phyloP scores from a whole-genome alignment of 2,797 vertebrate species.

The Cuculus canorus region DNA sequence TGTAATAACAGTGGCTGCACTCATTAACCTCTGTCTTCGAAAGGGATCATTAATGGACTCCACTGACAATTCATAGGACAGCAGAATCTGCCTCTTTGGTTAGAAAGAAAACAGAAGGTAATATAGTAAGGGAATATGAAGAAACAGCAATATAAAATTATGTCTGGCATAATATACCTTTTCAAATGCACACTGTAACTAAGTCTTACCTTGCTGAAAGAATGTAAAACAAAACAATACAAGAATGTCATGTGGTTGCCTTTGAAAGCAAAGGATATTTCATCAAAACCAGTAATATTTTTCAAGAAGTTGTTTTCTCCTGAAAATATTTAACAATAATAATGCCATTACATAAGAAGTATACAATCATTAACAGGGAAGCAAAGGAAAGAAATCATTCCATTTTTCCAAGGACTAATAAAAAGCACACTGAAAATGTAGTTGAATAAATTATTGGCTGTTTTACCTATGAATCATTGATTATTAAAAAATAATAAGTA shows the following conservation, averaged over 20 bases:
- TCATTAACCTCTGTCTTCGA: constrained; percentile 86
- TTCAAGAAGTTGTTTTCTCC: not conserved
- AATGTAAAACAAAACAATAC: not conserved
- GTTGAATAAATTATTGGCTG: not conserved
- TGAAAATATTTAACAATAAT: not conserved
- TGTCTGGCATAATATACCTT: not conserved
- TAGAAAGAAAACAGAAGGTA: not conserved
- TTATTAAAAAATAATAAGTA: not conserved
- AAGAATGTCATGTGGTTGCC: not conserved
- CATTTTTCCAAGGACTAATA: not conserved
- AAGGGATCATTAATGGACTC: constrained; percentile 78
- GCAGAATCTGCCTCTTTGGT: constrained; percentile 58
- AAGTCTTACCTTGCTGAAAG: not conserved
- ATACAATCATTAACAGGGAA: not conserved
- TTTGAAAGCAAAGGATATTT: not conserved
- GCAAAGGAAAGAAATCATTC: not conserved
- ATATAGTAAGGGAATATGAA: not conserved
- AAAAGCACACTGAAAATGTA: not conserved
- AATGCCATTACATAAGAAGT: not conserved
- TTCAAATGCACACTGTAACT: not conserved
- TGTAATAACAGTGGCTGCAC: constrained; percentile 90
- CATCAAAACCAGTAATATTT: not conserved
- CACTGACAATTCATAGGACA: constrained; percentile 83
- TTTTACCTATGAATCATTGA: not conserved
- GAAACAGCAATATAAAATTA: not conserved